A percentile compares a stretch with the other conserved stretches of the same genome.
These are phyloP conservation scores for Synergus japonicus DNA, from an alignment of 2,888 invertebrate species.

Conservation along the genomic window DNA sequence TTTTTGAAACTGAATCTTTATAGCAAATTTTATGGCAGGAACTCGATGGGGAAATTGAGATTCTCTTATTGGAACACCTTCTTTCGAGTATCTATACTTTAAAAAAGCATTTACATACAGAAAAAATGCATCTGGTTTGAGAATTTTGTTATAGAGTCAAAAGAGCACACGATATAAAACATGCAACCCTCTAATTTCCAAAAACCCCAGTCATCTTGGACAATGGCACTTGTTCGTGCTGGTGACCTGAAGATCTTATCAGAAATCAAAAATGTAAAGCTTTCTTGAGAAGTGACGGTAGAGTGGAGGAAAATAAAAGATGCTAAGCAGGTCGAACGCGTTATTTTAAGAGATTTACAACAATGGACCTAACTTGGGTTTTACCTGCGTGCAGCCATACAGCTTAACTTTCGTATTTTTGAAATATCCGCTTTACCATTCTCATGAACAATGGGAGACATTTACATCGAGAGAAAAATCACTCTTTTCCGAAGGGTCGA, in stretches of 20 bases:
- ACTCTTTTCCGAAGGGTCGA: conserved; percentile 50
- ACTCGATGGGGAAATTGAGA: too few species aligned
- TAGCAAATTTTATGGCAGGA: too few species aligned
- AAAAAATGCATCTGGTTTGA: background rate
- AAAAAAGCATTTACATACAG: background rate
- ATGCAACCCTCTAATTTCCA: background rate
- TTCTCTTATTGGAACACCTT: too few species aligned
- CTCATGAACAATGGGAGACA: conserved; percentile 50
- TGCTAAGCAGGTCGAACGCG: conserved; percentile 59
- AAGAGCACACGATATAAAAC: background rate
- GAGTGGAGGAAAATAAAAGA: conserved; percentile 55
- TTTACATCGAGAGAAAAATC: conserved; percentile 60
- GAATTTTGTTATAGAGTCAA: background rate
- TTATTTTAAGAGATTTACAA: conserved; percentile 72
- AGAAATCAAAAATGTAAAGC: conserved; percentile 61
- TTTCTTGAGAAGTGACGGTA: conserved; percentile 51
- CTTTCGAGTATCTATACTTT: background rate
- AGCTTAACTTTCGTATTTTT: conserved; percentile 61
- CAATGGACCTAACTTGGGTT: conserved; percentile 54
- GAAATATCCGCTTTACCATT: conserved; percentile 53
- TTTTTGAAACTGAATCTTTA: too few species aligned
- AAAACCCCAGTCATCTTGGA: conserved; percentile 7
- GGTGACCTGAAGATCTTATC: conserved; percentile 47
- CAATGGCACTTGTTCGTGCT: conserved; percentile 39
- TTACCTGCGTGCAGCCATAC: conserved; percentile 29